Conservation (phyloP, 2,888 invertebrate species). For the Cylloceria caligata region DNA sequence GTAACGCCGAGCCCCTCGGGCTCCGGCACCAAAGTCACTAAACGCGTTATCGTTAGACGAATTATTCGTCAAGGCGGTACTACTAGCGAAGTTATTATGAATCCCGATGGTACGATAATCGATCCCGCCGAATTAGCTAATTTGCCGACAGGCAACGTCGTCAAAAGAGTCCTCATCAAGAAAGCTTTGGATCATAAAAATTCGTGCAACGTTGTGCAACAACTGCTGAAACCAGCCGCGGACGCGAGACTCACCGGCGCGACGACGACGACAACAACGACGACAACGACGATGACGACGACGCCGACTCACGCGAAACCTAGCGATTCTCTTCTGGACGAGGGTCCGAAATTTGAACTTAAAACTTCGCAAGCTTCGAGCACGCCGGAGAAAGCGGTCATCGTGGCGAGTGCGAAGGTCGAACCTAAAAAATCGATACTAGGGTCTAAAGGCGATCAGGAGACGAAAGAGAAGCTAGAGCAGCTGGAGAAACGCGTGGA, state of each 20-base stretch:
- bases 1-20: conserved; percentile 44
- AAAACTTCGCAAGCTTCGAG: conserved; percentile 77
- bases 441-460: conserved; percentile 77
- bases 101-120: conserved; percentile 82
- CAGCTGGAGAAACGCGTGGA: conserved; percentile 81
- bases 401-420: conserved; percentile 45
- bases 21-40: conserved; percentile 78
- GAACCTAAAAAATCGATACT: conserved; percentile 68
- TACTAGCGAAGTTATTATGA: conserved; percentile 82
- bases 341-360: conserved; percentile 78
- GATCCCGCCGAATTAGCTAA: conserved; percentile 83
- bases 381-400: conserved; percentile 54
- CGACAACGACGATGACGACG: no score
- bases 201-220: conserved; percentile 75
- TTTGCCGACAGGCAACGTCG: conserved; percentile 82
- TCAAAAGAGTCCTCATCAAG: conserved; percentile 83
- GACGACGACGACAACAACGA: conserved; percentile 48
- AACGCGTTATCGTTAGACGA: conserved; percentile 82
- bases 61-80: conserved; percentile 83
- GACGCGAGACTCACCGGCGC: conserved; percentile 57
- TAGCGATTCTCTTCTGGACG: conserved; percentile 60
- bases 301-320: conserved; percentile 38
- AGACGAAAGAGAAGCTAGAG: conserved; percentile 82
- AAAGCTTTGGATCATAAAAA: conserved; percentile 78
- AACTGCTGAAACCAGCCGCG: conserved; percentile 73